Base-by-base conservation (phyloP, 2,797 vertebrate genomes). In the Malacoraja senta region DNA sequence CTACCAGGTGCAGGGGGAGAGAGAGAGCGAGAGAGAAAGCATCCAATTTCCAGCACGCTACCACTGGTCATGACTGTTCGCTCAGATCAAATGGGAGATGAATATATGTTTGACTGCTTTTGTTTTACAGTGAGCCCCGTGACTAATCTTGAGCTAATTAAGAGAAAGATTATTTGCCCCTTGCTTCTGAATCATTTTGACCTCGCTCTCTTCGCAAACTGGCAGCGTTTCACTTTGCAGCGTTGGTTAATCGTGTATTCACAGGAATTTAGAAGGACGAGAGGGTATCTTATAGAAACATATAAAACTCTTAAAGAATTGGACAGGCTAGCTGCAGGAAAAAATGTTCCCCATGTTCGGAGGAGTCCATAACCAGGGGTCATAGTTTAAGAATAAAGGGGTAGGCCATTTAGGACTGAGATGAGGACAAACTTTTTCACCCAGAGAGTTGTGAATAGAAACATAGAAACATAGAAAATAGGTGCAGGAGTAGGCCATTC, bases 1-100 rank as follows among this genome's bases (percentile, higher is more conserved):
- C 96, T 96, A 96, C 97, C 97, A 98, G 98, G 98, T 98, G 97
- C 97, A 96, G 95, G 95, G 95, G 96, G 29, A 83, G 44, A 53
- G 44, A 53, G 44, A 53, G 44, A 53, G 44, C 0, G 44, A 3
- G 44, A 53, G 44, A 53, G 44, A 97, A 95, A 94, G 95, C 95
- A 95, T 95, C 95, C 94, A 94, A 95, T 94, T 94, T 74, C 95
- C 94, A 95, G 95, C 93, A 94, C 95, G 95, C 96, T 95, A 91
- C 95, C 95, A 95, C 96, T 4, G 96, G 96, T 95, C 94, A 96
- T 95, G 96, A 94, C 94, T 97, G 94, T 94, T 95, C 97, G 96
- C 97, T 97, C 95, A 97, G 97, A 98, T 98, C 97, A 97, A 94
- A 94, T 96, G 96, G 95, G 94, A 95, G 95, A 94, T 95, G 96